Conservation (phyloP, 2,888 invertebrate genomes). For the Crioceris asparagi region DNA sequence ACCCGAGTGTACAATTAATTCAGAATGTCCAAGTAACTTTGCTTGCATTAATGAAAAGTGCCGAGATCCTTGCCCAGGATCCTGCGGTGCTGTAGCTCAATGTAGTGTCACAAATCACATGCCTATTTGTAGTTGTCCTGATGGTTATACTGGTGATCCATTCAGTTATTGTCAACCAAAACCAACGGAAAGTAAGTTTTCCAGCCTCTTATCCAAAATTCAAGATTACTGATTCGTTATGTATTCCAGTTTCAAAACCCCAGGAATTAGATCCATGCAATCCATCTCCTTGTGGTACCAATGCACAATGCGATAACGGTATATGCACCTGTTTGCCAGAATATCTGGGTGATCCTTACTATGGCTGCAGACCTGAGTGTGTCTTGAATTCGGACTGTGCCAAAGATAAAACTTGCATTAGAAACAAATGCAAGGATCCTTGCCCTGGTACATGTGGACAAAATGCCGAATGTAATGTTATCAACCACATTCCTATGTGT, state of each 20-base stretch:
- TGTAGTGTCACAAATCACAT: constrained; percentile 68
- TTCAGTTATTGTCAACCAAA: constrained; percentile 54
- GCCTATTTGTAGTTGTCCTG: constrained; percentile 62
- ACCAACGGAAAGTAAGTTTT: constrained; percentile 34
- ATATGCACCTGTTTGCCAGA: constrained; percentile 67
- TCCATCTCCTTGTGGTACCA: constrained; percentile 75
- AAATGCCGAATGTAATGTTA: constrained; percentile 58
- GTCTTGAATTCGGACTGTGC: constrained; percentile 54
- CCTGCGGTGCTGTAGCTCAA: constrained; percentile 60
- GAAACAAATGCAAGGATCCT: constrained; percentile 55
- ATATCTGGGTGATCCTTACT: constrained; percentile 68
- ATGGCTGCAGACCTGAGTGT: constrained; percentile 63
- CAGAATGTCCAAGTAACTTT: constrained; percentile 60
- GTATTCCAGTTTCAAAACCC: constrained; percentile 30
- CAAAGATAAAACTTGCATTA: constrained; percentile 51
- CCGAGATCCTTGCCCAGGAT: constrained; percentile 64
- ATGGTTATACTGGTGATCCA: constrained; percentile 67
- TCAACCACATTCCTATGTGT: constrained; percentile 67
- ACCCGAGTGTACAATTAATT: constrained; percentile 60
- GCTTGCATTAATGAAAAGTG: constrained; percentile 71
- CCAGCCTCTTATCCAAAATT: too few relatives aligned
- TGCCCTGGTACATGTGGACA: constrained; percentile 61
- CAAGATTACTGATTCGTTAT: neutral
- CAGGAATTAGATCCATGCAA: constrained; percentile 51
- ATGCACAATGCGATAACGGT: constrained; percentile 69